Conservation (phyloP, 2,113 vertebrate species). For the Megalops atlanticus region DNA sequence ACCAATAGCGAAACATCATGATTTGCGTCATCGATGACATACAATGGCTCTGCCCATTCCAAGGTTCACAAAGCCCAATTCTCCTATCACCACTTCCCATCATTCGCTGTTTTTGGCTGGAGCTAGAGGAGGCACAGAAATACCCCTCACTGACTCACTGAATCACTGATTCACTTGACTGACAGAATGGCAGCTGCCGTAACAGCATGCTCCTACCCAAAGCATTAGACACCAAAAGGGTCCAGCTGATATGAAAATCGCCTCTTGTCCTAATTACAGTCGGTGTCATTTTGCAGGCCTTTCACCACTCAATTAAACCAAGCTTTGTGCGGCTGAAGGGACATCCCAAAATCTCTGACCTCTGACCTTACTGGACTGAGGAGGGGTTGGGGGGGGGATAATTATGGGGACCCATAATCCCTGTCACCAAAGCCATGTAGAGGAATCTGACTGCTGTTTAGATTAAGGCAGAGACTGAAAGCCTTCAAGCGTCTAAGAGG, state of each 20-base stretch:
- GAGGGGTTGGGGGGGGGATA: neutral
- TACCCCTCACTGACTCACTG: too few relatives aligned
- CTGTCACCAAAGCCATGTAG: neutral
- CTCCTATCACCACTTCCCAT: too few relatives aligned
- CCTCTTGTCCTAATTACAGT: neutral
- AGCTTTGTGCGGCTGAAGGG: slow-evolving; percentile 14
- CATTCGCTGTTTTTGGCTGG: too few relatives aligned
- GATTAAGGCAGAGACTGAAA: neutral
- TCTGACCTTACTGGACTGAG: neutral
- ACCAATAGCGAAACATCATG: too few relatives aligned
- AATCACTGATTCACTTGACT: too few relatives aligned
- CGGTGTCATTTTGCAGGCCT: slow-evolving; percentile 18
- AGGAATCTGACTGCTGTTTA: slow-evolving; percentile 6
- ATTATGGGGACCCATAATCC: slow-evolving; percentile 22
- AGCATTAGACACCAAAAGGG: neutral
- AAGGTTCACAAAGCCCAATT: too few relatives aligned
- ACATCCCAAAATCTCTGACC: slow-evolving; percentile 26
- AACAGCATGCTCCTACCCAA: neutral
- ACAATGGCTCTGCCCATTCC: too few relatives aligned
- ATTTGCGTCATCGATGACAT: too few relatives aligned
- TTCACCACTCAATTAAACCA: slow-evolving; percentile 15
- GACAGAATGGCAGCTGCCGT: neutral
- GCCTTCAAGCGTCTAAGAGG: neutral
- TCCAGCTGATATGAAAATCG: neutral
- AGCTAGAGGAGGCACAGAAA: too few relatives aligned